Evolutionary conservation across 2,888 invertebrate genomes (phyloP).

Genomic region (Apotomis betuletana): DNA sequence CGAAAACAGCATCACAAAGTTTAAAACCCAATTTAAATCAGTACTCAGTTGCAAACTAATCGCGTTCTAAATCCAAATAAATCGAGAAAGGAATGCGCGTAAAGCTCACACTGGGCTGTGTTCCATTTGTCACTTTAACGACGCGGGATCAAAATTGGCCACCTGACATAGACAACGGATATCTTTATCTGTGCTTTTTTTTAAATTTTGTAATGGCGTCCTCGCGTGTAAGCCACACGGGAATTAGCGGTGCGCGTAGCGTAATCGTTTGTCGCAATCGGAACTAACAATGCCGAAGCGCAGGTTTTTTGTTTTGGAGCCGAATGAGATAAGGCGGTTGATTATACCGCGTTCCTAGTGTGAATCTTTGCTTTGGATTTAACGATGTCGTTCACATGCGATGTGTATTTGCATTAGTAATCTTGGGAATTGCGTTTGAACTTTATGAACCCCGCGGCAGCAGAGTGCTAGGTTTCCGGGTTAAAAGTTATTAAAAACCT

Average conservation of each 20-base stretch:
- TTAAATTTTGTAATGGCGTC: slow-evolving; percentile 59
- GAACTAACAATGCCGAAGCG: slow-evolving; percentile 66
- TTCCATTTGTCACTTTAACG: slow-evolving; percentile 79
- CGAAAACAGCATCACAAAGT: slow-evolving; percentile 30
- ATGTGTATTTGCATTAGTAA: slow-evolving; percentile 39
- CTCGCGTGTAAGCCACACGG: slow-evolving; percentile 66
- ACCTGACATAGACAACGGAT: slow-evolving; percentile 45
- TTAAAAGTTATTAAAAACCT: slow-evolving; percentile 31
- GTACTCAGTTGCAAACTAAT: slow-evolving; percentile 43
- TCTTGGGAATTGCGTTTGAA: slow-evolving; percentile 38
- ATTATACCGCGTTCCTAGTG: slow-evolving; percentile 62
- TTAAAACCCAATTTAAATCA: slow-evolving; percentile 1
- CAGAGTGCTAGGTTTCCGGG: slow-evolving; percentile 7
- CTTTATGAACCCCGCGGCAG: slow-evolving; percentile 25
- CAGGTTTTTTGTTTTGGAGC: slow-evolving; percentile 59
- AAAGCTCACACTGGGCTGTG: slow-evolving; percentile 52
- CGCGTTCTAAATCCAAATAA: slow-evolving; percentile 56
- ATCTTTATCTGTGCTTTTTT: slow-evolving; percentile 39
- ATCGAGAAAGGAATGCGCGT: slow-evolving; percentile 54
- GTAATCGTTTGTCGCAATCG: slow-evolving; percentile 71
- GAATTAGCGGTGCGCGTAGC: slow-evolving; percentile 66
- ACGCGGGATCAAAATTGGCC: slow-evolving; percentile 71
- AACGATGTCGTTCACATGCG: slow-evolving; percentile 44
- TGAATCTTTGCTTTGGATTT: slow-evolving; percentile 57
- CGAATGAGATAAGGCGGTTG: slow-evolving; percentile 62